These are phyloP conservation scores for Chloroceryle aenea DNA, from an alignment of 2,113 vertebrate genomes.

Conservation along the genomic window DNA sequence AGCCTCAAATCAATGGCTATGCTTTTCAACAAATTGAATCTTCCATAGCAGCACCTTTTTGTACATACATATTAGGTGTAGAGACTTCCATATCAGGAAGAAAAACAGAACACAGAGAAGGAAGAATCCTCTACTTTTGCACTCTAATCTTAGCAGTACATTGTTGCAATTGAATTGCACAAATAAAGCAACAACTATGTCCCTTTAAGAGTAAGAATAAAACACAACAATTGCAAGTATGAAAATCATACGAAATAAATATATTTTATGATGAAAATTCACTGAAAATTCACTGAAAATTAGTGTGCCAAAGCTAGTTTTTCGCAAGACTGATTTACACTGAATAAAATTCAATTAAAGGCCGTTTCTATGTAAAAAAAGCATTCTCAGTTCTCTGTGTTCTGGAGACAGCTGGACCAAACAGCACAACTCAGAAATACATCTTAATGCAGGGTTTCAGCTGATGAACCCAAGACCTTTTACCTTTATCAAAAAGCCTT, in stretches of 20 bases:
- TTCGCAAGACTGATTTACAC: not conserved
- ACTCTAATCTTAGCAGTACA: not conserved
- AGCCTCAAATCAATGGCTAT: conserved; percentile 36
- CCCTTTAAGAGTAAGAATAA: not conserved
- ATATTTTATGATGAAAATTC: not conserved
- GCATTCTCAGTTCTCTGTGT: not conserved
- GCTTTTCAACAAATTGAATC: conserved; percentile 54
- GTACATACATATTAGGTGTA: not conserved
- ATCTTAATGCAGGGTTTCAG: not conserved
- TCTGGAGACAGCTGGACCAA: not conserved
- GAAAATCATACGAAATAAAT: not conserved
- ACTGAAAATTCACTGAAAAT: not conserved
- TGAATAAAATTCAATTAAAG: not conserved
- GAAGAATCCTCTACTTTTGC: not conserved
- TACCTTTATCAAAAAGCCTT: not conserved
- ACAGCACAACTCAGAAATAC: not conserved
- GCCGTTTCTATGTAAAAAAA: not conserved
- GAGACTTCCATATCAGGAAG: not conserved
- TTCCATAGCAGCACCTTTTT: not conserved
- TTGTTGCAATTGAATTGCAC: not conserved
- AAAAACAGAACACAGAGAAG: not conserved
- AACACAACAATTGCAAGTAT: not conserved
- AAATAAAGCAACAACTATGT: not conserved
- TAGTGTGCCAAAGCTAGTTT: not conserved
- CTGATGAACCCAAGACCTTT: not conserved